Evolutionary conservation across 2,113 vertebrate genomes (phyloP).

Genomic region (Daubentonia madagascariensis): DNA sequence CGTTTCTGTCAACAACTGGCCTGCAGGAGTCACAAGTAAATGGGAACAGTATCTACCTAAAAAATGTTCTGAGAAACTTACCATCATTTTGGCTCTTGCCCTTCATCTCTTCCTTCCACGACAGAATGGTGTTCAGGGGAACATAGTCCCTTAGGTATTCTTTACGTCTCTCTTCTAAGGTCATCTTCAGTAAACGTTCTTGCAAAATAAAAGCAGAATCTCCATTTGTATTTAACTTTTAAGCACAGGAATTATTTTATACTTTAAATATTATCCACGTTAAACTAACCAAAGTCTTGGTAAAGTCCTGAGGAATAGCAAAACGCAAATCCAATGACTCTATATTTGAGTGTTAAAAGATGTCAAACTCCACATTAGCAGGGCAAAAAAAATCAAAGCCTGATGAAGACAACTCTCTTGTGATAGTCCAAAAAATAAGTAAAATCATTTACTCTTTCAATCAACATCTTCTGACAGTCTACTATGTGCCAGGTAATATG

Average conservation of each 20-base stretch:
- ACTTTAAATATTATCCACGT: slow-evolving; percentile 45
- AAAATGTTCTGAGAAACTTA: slow-evolving; percentile 77
- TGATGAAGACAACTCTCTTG: background rate
- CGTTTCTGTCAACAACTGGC: background rate
- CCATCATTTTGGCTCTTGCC: slow-evolving; percentile 82
- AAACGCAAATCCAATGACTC: slow-evolving; percentile 36
- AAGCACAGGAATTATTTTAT: slow-evolving; percentile 39
- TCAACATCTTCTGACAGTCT: background rate
- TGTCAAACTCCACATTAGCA: background rate
- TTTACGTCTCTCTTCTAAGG: slow-evolving; percentile 93
- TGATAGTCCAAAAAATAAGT: background rate
- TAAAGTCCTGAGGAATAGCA: slow-evolving; percentile 21
- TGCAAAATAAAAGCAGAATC: slow-evolving; percentile 73
- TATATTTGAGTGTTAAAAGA: background rate
- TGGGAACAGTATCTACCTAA: slow-evolving; percentile 9
- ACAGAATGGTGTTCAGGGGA: slow-evolving; percentile 87
- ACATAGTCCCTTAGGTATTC: slow-evolving; percentile 89
- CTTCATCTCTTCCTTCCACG: slow-evolving; percentile 89
- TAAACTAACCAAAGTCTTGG: slow-evolving; percentile 38
- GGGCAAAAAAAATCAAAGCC: background rate
- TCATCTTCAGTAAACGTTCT: slow-evolving; percentile 94
- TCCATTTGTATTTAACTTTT: slow-evolving; percentile 74
- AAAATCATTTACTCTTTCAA: slow-evolving; percentile 19
- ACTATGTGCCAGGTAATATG: background rate
- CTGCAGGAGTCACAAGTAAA: slow-evolving; percentile 9